These are phyloP conservation scores for Melieria crassipennis DNA, from an alignment of 2,888 invertebrate genomes.

Conservation along the genomic window DNA sequence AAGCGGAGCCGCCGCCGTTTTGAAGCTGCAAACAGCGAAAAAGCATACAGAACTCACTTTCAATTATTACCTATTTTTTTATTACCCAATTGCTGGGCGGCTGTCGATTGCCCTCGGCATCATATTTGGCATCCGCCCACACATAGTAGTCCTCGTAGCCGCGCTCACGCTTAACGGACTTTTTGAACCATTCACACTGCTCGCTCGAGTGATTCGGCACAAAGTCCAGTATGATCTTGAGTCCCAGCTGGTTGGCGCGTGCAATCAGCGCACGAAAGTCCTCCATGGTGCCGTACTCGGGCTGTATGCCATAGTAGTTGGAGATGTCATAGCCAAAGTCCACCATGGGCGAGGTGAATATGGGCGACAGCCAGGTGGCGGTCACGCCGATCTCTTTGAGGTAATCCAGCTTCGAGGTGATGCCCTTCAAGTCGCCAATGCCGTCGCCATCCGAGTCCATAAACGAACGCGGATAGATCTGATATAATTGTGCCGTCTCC, in stretches of 20 bases:
- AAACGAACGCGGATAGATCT: slow-evolving; percentile 80
- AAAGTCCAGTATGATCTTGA: slow-evolving; percentile 69
- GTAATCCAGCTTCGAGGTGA: slow-evolving; percentile 68
- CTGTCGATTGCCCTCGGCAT: slow-evolving; percentile 43
- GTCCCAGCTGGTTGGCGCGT: slow-evolving; percentile 63
- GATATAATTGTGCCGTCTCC: slow-evolving; percentile 70
- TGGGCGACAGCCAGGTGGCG: slow-evolving; percentile 72
- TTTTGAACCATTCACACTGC: slow-evolving; percentile 72
- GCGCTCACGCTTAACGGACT: slow-evolving; percentile 67
- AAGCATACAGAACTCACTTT: slow-evolving; percentile 76
- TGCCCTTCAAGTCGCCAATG: slow-evolving; percentile 70
- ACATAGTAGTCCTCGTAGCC: slow-evolving; percentile 76
- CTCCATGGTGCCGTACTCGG: slow-evolving; percentile 74
- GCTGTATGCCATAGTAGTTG: slow-evolving; percentile 74
- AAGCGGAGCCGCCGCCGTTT: slow-evolving; percentile 73
- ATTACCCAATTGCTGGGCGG: slow-evolving; percentile 68
- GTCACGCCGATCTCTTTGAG: slow-evolving; percentile 68
- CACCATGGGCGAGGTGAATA: slow-evolving; percentile 72
- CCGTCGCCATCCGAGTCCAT: slow-evolving; percentile 81
- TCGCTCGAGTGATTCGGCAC: slow-evolving; percentile 71
- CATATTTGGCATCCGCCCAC: slow-evolving; percentile 66
- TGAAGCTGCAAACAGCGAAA: slow-evolving; percentile 37
- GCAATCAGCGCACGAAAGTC: slow-evolving; percentile 73
- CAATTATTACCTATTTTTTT: neutral
- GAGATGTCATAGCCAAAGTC: slow-evolving; percentile 82